Base-by-base conservation (phyloP, 2,888 invertebrate species). In the Gymnosoma rotundatum region DNA sequence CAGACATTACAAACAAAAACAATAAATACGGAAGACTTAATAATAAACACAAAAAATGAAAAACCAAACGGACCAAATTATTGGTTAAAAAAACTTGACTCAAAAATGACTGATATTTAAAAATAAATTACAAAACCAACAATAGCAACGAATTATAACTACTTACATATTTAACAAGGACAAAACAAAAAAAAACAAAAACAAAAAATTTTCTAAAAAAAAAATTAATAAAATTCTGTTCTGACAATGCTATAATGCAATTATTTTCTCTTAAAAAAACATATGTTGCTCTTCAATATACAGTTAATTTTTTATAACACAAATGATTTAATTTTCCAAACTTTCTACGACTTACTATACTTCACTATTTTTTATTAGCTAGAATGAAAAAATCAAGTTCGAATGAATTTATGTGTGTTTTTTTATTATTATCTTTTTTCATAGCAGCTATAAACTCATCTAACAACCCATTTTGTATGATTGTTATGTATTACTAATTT, bases 61-160 rank as follows among this genome's bases (percentile, higher is more conserved):
- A 32, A 72, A 56, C 6, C 12, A n/a, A 66, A 79, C 78, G 64
- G 74, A 81, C 69, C 81, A 75, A 75, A 74, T 21, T 36, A 78
- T 58, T 75, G 21, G 58, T 74, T 66, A 79, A 75, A 75, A 79
- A 75, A 75, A 79, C 48, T 79, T 66, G 66, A 79, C 78, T 32
- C 32, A 38, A n/a, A 79, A 79, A 52, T n/a, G 66, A 79, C 66
- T 67, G 58, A 60, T 56, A 32, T 32, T 32, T 9, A 48, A 48
- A 78, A 54, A 63, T 52, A 42, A 63, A 32, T 50, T 42, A 25
- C n/a, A 78, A 63, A 78, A 69, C 20, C 56, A 64, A 67, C 75
- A 70, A 72, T 83, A 83, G 83, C 83, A 83, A 79, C 83, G 79
- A 83, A 73, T 18, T 25, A 64, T n/a, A 48, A 56, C 16, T 20